Evolutionary conservation across 2,113 vertebrate genomes (phyloP), one percentile per base, ranked within the genome.

Genomic region (Labeo catla): DNA sequence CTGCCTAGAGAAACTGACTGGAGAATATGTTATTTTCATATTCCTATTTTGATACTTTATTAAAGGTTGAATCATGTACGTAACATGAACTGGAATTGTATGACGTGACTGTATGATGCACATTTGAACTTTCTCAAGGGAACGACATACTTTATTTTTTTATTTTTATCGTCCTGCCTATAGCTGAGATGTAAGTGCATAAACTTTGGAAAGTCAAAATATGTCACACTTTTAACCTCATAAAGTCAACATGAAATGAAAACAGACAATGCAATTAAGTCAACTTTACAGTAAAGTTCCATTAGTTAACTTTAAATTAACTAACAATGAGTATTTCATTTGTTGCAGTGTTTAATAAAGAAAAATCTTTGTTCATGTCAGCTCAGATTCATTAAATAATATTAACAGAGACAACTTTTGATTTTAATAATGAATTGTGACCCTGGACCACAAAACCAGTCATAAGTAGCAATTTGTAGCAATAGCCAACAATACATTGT

Each of bases 41-140:
- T 83, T 84, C 80, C 83, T 84, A 81, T 39, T 86, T 80, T 85
- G 79, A 77, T 83, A 86, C 61, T 84, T 84, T 54, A 84, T 54
- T 72, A 72, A 82, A 82, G 43, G 28, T 68, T 68, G 28, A 63
- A 45, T 45, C 50, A 8, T 45, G 50, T 45, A 12, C 3, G 8
- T 57, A 72, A 84, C 50, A 73, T 84, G 19, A 70, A 39, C 21
- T 84, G 68, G 82, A 57, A 28, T 28, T 74, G 43, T 49, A 66
- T 49, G 82, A 59, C 43, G 15, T 39, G 63, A 49, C 39, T 36
- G 50, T 39, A n/a, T 63, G 39, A 65, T 19, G 34, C 52, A 79
- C 76, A 59, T 79, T 79, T 79, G n/a, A 19, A 82, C 10, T 52
- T 70, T 66, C 63, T 70, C 65, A 70, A 82, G 81, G 45, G 78